Conservation (phyloP, 2,888 invertebrate genomes). For the Drosophila yooni region DNA sequence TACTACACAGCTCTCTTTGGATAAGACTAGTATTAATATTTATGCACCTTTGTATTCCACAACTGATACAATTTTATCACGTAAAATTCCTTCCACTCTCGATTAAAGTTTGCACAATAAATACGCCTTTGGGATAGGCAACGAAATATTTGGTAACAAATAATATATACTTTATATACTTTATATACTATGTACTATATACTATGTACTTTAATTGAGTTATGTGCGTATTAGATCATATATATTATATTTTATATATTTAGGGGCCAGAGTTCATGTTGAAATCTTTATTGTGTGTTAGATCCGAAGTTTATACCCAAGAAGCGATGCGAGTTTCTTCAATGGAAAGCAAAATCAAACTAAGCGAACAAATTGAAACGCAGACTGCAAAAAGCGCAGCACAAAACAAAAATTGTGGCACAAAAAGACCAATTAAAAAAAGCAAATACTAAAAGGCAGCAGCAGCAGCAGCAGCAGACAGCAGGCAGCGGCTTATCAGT, state of each 20-base stretch:
- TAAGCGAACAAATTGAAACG: conserved; percentile 44
- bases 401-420: conserved; percentile 46
- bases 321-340: conserved; percentile 21
- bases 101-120: conserved; percentile 15
- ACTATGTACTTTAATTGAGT: neutral
- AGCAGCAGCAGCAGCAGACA: conserved; percentile 18
- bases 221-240: neutral
- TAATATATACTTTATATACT: neutral
- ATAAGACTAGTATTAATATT: neutral
- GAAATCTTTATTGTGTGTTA: neutral
- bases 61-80: neutral
- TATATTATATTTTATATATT: neutral
- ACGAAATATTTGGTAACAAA: conserved; percentile 16
- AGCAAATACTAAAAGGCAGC: conserved; percentile 41
- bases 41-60: neutral
- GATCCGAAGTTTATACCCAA: neutral
- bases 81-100: neutral
- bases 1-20: neutral
- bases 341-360: conserved; percentile 35
- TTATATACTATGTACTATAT: neutral
- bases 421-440: conserved; percentile 48
- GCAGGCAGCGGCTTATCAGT: conserved; percentile 51
- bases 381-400: conserved; percentile 70
- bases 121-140: conserved; percentile 55
- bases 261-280: neutral